Evolutionary conservation across 2,888 invertebrate species (phyloP), one percentile per base, ranked within the genome.

Genomic region (Hypercompe scribonia): DNA sequence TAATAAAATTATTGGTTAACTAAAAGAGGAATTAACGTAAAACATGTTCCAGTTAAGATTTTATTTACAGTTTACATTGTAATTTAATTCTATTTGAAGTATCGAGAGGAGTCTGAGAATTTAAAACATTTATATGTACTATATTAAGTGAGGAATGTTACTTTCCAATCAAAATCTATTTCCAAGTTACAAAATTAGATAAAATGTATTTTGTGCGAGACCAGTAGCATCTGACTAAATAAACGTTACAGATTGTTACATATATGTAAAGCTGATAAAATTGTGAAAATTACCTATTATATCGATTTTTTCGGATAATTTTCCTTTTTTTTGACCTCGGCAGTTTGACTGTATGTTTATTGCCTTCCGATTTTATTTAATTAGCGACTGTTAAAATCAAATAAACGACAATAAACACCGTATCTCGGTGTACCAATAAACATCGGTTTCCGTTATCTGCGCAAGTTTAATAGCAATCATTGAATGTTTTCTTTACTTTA

Each of bases 11-110:
- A 85, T 86, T 86, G 75, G 84, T 86, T 81, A 76, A 84, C 85
- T 82, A 84, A 77, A 76, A 78, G 71, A 76, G 80, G 85, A 86
- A 86, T 89, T 86, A 87, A 85, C 82, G 80, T 83, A 78, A 84
- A 81, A 84, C 84, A 79, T 77, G 66, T 76, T 65, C 67, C 78
- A 79, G 81, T 76, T 82, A 75, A 76, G 71, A 61, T 79, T 79
- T 75, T 58, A 61, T 31, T 61, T 61, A 61, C 28, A 28, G 31
- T 31, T 61, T 61, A 61, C 28, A 31, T 61, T 15, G 7, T 61
- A 15, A 31, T 61, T 61, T 4, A 28, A 61, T 28, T 61, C 15
- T 31, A 61, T 18, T 15, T 61, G 1, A 13, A 58, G 58, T n/a
- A 54, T 28, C 3, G n/a, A 54, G n/a, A 54, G 13, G 54, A 24